Percentiles rank a stretch among this genome's conserved stretches.
Conservation (phyloP, 53 echinoderm and acorn worm species). For the Apostichopus leukothele region DNA sequence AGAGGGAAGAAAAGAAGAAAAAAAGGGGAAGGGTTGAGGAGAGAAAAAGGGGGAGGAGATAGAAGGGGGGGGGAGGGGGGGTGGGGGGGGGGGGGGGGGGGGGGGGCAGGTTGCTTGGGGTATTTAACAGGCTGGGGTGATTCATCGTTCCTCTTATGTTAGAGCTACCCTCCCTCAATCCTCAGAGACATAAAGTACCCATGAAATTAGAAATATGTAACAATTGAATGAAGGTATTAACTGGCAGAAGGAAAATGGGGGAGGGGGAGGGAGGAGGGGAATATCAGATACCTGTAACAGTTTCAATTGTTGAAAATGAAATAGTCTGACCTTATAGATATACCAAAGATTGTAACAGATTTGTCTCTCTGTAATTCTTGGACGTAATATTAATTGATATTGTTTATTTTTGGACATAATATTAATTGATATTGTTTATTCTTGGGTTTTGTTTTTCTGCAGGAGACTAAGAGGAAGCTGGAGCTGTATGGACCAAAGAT, state of each 20-base stretch:
- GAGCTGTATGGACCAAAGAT: constrained; percentile 65
- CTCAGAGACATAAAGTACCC: constrained; percentile 62
- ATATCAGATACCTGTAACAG: no score
- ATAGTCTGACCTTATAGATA: no score
- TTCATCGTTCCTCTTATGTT: constrained; percentile 72
- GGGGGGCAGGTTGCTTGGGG: no score
- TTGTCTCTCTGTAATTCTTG: neutral
- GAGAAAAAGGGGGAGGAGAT: no score
- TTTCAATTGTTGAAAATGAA: no score
- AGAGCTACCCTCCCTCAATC: constrained; percentile 49
- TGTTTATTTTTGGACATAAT: neutral
- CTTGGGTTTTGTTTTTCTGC: neutral
- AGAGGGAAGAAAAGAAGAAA: no score
- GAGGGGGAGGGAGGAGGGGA: neutral
- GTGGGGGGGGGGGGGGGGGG: no score
- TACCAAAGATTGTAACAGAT: no score
- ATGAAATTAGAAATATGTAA: constrained; percentile 74
- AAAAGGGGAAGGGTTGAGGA: no score
- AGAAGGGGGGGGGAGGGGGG: no score
- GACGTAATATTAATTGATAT: neutral
- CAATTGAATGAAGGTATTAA: neutral
- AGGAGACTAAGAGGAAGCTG: constrained; percentile 75
- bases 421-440: neutral
- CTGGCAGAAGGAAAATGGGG: no score
- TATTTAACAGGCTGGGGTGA: constrained; percentile 14